Conservation (phyloP, 2,888 invertebrate species). For the Pollenia griseotomentosa region DNA sequence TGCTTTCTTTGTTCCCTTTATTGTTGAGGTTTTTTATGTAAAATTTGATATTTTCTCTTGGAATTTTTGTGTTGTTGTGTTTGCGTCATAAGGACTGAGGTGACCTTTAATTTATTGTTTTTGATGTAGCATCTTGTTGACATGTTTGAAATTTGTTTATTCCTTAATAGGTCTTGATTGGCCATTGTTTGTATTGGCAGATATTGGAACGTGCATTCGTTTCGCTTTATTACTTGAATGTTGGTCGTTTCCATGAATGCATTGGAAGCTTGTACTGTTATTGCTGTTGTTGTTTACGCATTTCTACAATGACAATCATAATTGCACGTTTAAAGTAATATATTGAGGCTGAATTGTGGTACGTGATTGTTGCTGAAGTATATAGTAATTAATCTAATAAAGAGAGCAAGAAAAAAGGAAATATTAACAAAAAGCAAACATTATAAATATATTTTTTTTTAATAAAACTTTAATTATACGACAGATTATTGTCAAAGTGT, state of each 20-base stretch:
- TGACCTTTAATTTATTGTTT: constrained; percentile 27
- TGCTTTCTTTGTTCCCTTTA: constrained; percentile 1
- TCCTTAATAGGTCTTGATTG: constrained; percentile 25
- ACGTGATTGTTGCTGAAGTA: constrained; percentile 11
- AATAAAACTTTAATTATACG: neutral
- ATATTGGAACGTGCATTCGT: constrained; percentile 1
- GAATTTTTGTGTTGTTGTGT: constrained; percentile 24
- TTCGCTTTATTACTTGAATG: constrained; percentile 28
- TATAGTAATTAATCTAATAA: constrained; percentile 44
- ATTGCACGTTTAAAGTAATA: constrained; percentile 16
- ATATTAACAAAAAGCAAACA: neutral
- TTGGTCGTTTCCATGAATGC: neutral
- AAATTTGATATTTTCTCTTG: constrained; percentile 40
- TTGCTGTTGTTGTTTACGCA: constrained; percentile 1
- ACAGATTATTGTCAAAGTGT: no score
- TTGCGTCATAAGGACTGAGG: neutral
- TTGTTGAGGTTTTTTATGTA: neutral
- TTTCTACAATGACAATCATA: neutral
- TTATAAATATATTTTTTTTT: neutral
- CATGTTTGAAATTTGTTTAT: constrained; percentile 48
- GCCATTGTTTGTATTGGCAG: constrained; percentile 56
- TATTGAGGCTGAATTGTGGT: constrained; percentile 15
- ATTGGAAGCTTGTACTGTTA: neutral
- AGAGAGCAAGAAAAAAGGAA: constrained; percentile 4
- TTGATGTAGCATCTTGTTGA: constrained; percentile 28